Evolutionary conservation across 2,113 vertebrate species (phyloP).

Genomic region (Psophia crepitans): DNA sequence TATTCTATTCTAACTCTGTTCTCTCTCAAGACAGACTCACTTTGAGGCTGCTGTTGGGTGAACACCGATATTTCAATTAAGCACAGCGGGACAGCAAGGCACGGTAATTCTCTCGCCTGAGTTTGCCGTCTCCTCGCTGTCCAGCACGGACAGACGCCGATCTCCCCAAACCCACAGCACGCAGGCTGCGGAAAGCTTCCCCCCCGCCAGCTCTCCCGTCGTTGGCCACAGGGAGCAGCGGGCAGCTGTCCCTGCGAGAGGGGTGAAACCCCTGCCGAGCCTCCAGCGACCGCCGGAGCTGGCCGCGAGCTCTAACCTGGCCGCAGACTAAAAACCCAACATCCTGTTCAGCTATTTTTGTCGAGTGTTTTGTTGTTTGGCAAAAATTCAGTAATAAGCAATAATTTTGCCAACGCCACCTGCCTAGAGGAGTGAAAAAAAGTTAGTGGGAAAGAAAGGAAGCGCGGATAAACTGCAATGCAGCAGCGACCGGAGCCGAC

Average conservation of each 20-base stretch:
- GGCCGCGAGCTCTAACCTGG: background rate
- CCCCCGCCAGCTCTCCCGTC: background rate
- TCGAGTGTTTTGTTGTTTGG: background rate
- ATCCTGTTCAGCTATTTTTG: background rate
- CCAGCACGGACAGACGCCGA: background rate
- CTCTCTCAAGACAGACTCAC: background rate
- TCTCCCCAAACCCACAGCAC: background rate
- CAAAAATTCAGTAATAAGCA: background rate
- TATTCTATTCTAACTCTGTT: too few relatives aligned
- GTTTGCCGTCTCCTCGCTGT: background rate
- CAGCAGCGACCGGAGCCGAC: background rate
- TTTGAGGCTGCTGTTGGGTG: background rate
- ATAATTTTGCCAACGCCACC: background rate
- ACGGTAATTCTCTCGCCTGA: fast-evolving
- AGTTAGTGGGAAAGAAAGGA: background rate
- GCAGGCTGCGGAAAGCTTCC: too few relatives aligned
- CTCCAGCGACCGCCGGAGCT: background rate
- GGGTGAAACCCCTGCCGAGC: background rate
- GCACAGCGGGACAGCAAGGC: background rate
- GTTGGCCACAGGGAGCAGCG: background rate
- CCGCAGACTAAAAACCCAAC: background rate
- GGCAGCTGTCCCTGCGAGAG: background rate
- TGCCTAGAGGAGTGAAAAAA: background rate
- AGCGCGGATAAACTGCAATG: background rate
- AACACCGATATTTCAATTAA: background rate